Evolutionary conservation across 2,797 vertebrate genomes (phyloP).

Genomic region (Enteromius paludinosus): DNA sequence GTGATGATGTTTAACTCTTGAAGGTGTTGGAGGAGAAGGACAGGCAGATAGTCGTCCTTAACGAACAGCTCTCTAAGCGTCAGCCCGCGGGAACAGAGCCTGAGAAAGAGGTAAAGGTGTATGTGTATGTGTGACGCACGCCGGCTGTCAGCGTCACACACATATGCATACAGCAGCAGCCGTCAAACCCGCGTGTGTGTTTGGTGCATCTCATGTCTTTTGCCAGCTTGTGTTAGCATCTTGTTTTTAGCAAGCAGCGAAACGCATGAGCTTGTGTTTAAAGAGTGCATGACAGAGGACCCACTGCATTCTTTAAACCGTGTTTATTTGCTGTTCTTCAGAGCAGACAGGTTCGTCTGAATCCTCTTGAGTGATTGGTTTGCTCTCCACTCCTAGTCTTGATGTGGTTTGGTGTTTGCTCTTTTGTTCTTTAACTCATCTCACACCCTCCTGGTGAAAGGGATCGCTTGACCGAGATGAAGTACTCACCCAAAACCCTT

Average conservation of each 20-base stretch:
- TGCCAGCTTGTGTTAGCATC: neutral
- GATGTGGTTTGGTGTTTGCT: neutral
- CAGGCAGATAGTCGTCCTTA: conserved; percentile 86
- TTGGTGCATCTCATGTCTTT: conserved; percentile 15
- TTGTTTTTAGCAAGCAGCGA: neutral
- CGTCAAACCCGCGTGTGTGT: conserved; percentile 56
- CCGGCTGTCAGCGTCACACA: neutral
- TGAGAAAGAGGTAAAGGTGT: conserved; percentile 87
- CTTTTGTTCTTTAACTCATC: neutral
- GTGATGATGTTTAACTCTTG: conserved; percentile 83
- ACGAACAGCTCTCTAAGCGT: conserved; percentile 87
- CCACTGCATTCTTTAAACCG: neutral
- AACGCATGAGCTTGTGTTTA: conserved; percentile 11
- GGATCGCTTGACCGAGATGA: neutral
- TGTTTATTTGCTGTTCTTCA: neutral
- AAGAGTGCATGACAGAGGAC: neutral
- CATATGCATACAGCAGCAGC: conserved; percentile 67
- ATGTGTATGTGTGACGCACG: conserved; percentile 58
- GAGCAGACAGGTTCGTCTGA: neutral
- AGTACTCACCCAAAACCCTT: neutral
- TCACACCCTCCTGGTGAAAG: neutral
- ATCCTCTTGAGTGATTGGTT: neutral
- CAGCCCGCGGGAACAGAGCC: conserved; percentile 82
- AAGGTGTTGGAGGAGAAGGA: conserved; percentile 91
- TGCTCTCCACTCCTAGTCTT: neutral